A percentile compares a stretch with the other conserved stretches of the same genome.
Evolutionary conservation across 2,113 vertebrate species (phyloP).

Genomic region (Aptenodytes patagonicus): DNA sequence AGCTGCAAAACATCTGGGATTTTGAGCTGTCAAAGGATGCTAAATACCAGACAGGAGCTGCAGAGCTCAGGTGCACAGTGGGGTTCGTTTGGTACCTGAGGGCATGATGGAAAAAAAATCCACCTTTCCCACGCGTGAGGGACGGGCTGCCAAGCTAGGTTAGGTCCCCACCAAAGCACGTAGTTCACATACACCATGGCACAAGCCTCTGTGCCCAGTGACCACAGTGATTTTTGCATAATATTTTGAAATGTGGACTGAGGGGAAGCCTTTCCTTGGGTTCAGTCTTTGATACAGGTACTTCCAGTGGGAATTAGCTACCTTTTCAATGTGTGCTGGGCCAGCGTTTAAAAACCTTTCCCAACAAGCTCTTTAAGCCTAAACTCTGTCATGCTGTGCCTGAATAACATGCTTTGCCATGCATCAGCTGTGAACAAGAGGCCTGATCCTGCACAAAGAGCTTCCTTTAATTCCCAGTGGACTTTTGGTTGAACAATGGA

Average conservation of each 20-base stretch:
- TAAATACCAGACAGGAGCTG: neutral
- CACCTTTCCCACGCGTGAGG: fast-evolving
- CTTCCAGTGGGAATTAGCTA: neutral
- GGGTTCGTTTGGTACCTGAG: neutral
- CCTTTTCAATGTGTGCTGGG: neutral
- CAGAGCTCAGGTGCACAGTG: neutral
- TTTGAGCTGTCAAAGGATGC: neutral
- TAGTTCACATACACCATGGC: neutral
- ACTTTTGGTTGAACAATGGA: neutral
- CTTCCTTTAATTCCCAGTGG: neutral
- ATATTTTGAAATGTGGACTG: neutral
- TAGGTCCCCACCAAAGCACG: neutral
- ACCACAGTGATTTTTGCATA: neutral
- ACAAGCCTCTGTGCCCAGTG: neutral
- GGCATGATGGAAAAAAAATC: fast-evolving
- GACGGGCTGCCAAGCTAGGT: neutral
- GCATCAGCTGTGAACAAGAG: neutral
- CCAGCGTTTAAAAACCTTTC: neutral
- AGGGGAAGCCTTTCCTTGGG: neutral
- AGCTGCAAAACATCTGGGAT: neutral
- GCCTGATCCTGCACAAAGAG: neutral
- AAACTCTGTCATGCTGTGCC: neutral
- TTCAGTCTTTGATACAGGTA: neutral
- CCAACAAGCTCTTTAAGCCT: neutral
- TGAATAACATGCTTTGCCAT: neutral